Conservation (phyloP, 2,797 vertebrate genomes). For the Falco novaeseelandiae region DNA sequence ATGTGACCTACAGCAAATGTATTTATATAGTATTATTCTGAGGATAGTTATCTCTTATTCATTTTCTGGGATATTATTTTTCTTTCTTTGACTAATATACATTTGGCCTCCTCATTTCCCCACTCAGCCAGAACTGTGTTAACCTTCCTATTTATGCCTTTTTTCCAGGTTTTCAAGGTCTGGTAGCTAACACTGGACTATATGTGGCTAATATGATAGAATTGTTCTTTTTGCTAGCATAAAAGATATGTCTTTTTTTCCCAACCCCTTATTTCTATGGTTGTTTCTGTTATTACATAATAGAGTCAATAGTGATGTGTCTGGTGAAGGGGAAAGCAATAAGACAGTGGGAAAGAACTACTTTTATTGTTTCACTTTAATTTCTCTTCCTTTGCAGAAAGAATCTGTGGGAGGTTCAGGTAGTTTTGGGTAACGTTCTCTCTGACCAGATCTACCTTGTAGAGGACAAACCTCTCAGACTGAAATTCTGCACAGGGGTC, state of each 20-base stretch:
- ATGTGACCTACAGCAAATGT: conserved; percentile 83
- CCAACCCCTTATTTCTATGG: background rate
- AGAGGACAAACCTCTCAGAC: background rate
- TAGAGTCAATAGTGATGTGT: background rate
- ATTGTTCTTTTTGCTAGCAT: background rate
- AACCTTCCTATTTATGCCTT: conserved; percentile 77
- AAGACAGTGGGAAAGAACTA: background rate
- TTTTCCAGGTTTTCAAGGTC: conserved; percentile 76
- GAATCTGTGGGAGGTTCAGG: background rate
- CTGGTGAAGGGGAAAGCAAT: background rate
- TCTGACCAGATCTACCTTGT: background rate
- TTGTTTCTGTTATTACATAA: background rate
- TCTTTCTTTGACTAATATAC: conserved; percentile 73
- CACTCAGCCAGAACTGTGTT: conserved; percentile 78
- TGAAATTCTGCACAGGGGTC: background rate
- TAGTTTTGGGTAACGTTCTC: background rate
- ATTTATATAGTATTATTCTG: conserved; percentile 82
- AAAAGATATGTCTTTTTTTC: background rate
- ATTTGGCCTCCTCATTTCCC: conserved; percentile 84
- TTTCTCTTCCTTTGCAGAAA: background rate
- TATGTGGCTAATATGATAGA: conserved; percentile 40
- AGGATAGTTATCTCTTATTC: conserved; percentile 79
- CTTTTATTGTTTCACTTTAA: background rate
- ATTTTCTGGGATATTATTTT: conserved; percentile 79
- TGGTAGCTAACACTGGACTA: conserved; percentile 78